These are phyloP conservation scores for Acanthiza pusilla DNA, from an alignment of 2,797 vertebrate genomes.

Conservation along the genomic window DNA sequence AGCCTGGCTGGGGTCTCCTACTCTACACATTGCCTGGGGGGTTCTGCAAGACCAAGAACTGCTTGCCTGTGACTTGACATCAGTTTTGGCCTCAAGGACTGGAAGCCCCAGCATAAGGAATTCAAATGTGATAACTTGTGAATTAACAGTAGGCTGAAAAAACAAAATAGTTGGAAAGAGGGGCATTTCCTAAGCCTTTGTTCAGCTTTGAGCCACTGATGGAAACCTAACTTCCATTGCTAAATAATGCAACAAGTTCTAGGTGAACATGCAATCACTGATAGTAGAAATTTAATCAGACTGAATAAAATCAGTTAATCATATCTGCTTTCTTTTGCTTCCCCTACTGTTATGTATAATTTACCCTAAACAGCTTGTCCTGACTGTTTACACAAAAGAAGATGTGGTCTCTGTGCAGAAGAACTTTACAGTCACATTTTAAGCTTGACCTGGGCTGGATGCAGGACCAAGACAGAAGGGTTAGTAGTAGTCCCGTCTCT, in stretches of 20 bases:
- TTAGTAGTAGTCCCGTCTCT: not conserved
- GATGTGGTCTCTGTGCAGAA: not conserved
- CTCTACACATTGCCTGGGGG: rapidly evolving
- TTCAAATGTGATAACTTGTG: not conserved
- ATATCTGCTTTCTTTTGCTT: not conserved
- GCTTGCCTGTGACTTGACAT: not conserved
- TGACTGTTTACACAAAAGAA: not conserved
- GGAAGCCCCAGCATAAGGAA: not conserved
- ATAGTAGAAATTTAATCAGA: not conserved
- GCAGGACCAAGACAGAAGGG: not conserved
- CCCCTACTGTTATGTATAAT: not conserved
- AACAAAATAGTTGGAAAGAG: not conserved
- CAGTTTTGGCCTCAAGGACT: not conserved
- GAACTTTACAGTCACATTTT: not conserved
- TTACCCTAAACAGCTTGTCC: not conserved
- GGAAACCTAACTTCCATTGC: not conserved
- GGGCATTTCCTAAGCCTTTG: not conserved
- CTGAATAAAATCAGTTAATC: not conserved
- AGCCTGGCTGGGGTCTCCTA: not conserved
- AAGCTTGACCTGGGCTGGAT: not conserved
- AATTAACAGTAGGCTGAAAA: not conserved
- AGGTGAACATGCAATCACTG: not conserved
- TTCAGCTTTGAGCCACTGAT: not conserved
- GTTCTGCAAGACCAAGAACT: not conserved
- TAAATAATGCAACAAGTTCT: not conserved